Evolutionary conservation across 2,888 invertebrate genomes (phyloP), one percentile per base, ranked within the genome.

Genomic region (Nemotelus nigrinus): DNA sequence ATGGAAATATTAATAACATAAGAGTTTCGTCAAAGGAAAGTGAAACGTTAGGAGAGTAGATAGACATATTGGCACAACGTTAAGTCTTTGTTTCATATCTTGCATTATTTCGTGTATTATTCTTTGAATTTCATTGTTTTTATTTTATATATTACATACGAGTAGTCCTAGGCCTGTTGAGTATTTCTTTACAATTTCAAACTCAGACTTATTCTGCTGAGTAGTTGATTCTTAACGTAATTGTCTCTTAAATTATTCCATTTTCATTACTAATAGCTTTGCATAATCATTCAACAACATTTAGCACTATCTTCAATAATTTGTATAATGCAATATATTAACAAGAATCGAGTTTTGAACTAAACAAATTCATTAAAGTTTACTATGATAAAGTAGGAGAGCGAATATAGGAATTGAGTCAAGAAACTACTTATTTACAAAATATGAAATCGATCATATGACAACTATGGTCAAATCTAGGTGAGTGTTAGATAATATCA

Each of bases 221-320:
- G 25, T 25, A 25, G 25, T 25, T 25, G 25, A 25, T 25, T 25
- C 25, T 25, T 25, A 25, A 25, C 25, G 25, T 25, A 25, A 25
- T 25, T 25, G 25, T 25, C 25, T 25, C 48, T 67, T 67, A 67
- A 67, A 67, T n/a, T 50, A 25, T 25, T 25, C 39, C 2, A 58
- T 58, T 58, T 2, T 58, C 39, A 58, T 58, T 58, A 25, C 25
- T 25, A 25, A 25, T 25, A 63, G 57, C 10, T 10, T 57, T 10
- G 57, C 39, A 68, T 68, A 50, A 68, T 47, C 50, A 47, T 45
- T 68, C 41, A 68, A 68, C 68, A 68, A 68, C 68, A 68, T 68
- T 47, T 44, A 65, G 44, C 45, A 25, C 25, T 48, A 50, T 50
- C 50, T 68, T 68, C 50, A 50, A 58, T 58, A 25, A 25, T 25